These are phyloP conservation scores for Zosterops japonicus DNA, from an alignment of 2,113 vertebrate species.

Conservation along the genomic window DNA sequence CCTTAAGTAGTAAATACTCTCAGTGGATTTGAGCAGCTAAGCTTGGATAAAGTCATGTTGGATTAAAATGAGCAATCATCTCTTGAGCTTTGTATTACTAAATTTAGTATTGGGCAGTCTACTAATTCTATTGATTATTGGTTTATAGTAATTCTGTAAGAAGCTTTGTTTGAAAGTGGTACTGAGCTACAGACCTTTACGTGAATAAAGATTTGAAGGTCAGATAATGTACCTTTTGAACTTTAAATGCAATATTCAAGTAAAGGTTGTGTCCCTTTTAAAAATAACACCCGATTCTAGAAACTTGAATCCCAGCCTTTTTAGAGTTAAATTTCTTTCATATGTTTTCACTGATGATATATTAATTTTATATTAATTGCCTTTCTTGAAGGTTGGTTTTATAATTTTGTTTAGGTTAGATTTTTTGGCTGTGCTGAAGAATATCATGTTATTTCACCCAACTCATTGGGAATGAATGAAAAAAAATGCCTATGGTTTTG, in stretches of 20 bases:
- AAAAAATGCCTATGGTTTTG: not conserved
- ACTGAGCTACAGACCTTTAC: not conserved
- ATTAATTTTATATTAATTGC: not conserved
- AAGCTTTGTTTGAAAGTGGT: slow-evolving; percentile 37
- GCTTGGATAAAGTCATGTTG: slow-evolving; percentile 63
- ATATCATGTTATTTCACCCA: not conserved
- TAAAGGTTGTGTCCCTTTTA: not conserved
- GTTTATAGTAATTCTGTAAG: slow-evolving; percentile 59
- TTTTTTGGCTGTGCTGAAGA: not conserved
- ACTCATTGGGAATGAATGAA: not conserved
- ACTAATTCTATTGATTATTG: slow-evolving; percentile 37
- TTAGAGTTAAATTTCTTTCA: not conserved
- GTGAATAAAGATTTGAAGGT: slow-evolving; percentile 35
- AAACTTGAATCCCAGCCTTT: not conserved
- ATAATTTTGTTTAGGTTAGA: not conserved
- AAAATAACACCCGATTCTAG: not conserved
- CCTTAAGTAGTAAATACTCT: slow-evolving; percentile 41
- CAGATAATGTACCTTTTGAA: not conserved
- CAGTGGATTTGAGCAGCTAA: slow-evolving; percentile 52
- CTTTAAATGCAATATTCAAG: not conserved
- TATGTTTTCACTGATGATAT: not conserved
- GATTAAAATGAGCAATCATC: slow-evolving; percentile 54
- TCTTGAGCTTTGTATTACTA: slow-evolving; percentile 37
- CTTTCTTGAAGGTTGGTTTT: not conserved
- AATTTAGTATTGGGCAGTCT: slow-evolving; percentile 29